Conservation (phyloP, 2,888 invertebrate species). For the Euplagia quadripunctaria region DNA sequence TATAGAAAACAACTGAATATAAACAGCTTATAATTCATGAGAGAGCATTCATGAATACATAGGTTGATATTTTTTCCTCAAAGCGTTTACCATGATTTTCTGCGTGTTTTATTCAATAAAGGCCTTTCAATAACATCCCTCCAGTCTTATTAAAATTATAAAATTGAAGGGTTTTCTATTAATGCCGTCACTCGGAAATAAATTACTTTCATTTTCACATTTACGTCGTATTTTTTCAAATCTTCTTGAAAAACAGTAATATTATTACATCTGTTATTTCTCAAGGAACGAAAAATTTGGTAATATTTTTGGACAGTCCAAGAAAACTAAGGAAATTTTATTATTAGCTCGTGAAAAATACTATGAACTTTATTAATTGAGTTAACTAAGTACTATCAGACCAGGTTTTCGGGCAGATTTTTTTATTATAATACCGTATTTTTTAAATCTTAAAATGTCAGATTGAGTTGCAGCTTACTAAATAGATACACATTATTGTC, state of each 20-base stretch:
- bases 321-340: slow-evolving; percentile 14
- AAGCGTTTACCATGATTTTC: slow-evolving; percentile 67
- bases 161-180: slow-evolving; percentile 67
- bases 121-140: slow-evolving; percentile 74
- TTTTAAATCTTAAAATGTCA: not conserved
- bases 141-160: slow-evolving; percentile 67
- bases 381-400: not conserved
- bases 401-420: not conserved
- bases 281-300: slow-evolving; percentile 26
- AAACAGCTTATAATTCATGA: slow-evolving; percentile 60
- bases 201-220: slow-evolving; percentile 59
- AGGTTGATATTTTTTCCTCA: slow-evolving; percentile 64
- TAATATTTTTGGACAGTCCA: slow-evolving; percentile 25
- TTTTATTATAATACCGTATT: not conserved
- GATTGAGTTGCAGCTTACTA: too few relatives aligned
- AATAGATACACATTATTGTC: too few relatives aligned
- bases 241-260: slow-evolving; percentile 34
- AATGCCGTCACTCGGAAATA: slow-evolving; percentile 58
- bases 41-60: slow-evolving; percentile 56
- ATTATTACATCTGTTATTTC: slow-evolving; percentile 47
- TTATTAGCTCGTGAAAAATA: slow-evolving; percentile 1
- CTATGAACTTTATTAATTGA: slow-evolving; percentile 1
- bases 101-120: slow-evolving; percentile 68
- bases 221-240: slow-evolving; percentile 38
- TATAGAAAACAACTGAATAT: slow-evolving; percentile 25